Evolutionary conservation across 2,888 invertebrate species (phyloP).

Genomic region (Proisotoma minuta): DNA sequence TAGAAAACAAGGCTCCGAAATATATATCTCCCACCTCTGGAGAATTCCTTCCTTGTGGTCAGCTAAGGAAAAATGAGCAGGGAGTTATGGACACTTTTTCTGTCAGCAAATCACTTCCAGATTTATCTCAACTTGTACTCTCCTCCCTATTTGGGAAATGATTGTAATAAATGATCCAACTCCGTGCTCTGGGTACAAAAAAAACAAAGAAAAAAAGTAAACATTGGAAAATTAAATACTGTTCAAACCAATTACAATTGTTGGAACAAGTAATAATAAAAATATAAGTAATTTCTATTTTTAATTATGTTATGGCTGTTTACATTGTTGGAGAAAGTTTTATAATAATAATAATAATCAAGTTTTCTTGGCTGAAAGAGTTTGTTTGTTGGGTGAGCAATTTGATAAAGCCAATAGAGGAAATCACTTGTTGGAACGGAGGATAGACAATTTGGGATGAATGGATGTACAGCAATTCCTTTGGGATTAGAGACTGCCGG

Average conservation of each 20-base stretch:
- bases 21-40: slow-evolving; percentile 4
- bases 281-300: too few species aligned
- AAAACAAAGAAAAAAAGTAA: too few species aligned
- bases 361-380: too few species aligned
- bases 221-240: too few species aligned
- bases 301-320: too few species aligned
- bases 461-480: slow-evolving; percentile 24
- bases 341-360: too few species aligned
- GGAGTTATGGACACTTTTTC: slow-evolving; percentile 1
- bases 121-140: neutral
- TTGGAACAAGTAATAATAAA: too few species aligned
- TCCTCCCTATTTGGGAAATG: neutral
- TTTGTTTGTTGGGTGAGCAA: neutral
- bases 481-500: slow-evolving; percentile 29
- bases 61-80: neutral
- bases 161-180: neutral
- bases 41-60: slow-evolving; percentile 3
- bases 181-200: too few species aligned
- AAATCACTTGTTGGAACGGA: neutral
- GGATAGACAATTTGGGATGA: slow-evolving; percentile 3
- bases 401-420: too few species aligned
- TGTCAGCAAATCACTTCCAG: slow-evolving; percentile 15
- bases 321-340: too few species aligned
- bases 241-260: too few species aligned
- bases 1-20: neutral